Conservation (phyloP, 2,888 invertebrate species). For the Parapristionchus giblindavisi region DNA sequence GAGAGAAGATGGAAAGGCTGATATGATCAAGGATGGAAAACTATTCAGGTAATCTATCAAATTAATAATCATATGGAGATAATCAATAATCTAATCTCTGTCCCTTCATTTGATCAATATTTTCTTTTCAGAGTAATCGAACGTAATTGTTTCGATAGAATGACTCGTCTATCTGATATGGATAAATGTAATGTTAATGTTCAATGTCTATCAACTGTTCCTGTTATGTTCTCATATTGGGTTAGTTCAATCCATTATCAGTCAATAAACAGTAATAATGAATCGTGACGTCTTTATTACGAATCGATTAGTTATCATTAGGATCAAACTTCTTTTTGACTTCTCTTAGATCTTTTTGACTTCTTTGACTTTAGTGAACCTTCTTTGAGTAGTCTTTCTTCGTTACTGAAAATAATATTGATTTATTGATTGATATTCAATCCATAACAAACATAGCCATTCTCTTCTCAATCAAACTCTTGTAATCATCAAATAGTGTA, state of each 20-base stretch:
- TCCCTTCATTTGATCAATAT: background rate
- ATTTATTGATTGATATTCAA: too few species aligned
- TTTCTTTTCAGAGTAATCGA: slow-evolving; percentile 71
- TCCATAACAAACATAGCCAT: too few species aligned
- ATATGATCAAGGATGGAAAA: slow-evolving; percentile 74
- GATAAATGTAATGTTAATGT: slow-evolving; percentile 73
- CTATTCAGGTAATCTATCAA: slow-evolving; percentile 69
- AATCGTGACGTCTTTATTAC: too few species aligned
- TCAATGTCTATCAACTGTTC: slow-evolving; percentile 75
- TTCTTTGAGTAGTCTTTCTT: too few species aligned
- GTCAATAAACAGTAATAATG: too few species aligned
- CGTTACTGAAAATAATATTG: too few species aligned
- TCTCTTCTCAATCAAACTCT: slow-evolving; percentile 2
- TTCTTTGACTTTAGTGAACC: too few species aligned
- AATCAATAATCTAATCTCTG: background rate
- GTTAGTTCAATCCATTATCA: too few species aligned
- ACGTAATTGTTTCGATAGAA: slow-evolving; percentile 74
- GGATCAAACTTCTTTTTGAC: too few species aligned
- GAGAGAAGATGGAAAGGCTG: slow-evolving; percentile 67
- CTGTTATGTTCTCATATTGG: slow-evolving; percentile 76
- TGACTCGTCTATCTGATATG: slow-evolving; percentile 74
- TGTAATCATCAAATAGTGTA: background rate
- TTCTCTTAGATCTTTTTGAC: too few species aligned
- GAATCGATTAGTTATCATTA: too few species aligned
- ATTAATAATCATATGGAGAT: background rate